Conservation (phyloP, 2,113 vertebrate species). For the Limanda limanda region DNA sequence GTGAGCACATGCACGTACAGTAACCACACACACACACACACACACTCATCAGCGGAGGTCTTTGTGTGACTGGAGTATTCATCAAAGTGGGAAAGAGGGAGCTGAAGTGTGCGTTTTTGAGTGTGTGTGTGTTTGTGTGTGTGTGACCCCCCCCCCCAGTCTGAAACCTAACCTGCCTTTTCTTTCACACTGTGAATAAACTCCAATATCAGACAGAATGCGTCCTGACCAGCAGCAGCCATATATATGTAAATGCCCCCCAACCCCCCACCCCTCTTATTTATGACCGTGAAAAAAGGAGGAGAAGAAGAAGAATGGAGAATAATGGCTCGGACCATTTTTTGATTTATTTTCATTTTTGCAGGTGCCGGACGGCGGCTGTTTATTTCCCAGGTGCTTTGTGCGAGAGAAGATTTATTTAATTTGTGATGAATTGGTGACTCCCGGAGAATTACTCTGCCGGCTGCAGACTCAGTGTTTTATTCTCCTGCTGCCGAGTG, state of each 20-base stretch:
- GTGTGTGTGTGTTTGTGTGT: background rate
- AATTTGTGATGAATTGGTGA: constrained; percentile 63
- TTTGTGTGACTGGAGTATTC: constrained; percentile 70
- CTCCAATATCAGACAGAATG: constrained; percentile 28
- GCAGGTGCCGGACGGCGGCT: constrained; percentile 18
- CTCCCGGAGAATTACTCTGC: constrained; percentile 37
- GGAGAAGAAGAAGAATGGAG: constrained; percentile 40
- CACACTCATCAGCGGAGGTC: constrained; percentile 26
- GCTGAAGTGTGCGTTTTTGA: background rate
- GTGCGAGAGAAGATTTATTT: constrained; percentile 61
- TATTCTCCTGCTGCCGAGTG: constrained; percentile 19
- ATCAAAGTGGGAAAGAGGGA: constrained; percentile 59
- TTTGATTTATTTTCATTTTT: constrained; percentile 63
- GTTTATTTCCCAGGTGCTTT: constrained; percentile 70
- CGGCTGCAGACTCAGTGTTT: constrained; percentile 35
- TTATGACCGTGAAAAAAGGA: constrained; percentile 35
- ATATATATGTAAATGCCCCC: constrained; percentile 74
- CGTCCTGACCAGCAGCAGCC: constrained; percentile 53
- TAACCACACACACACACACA: background rate
- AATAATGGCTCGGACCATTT: constrained; percentile 35
- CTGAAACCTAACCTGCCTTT: background rate
- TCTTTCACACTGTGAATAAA: constrained; percentile 13
- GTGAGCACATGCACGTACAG: background rate
- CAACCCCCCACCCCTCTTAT: background rate
- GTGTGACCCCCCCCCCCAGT: background rate